These are phyloP conservation scores for Bombycilla garrulus DNA, from an alignment of 2,113 vertebrate species.

Conservation along the genomic window DNA sequence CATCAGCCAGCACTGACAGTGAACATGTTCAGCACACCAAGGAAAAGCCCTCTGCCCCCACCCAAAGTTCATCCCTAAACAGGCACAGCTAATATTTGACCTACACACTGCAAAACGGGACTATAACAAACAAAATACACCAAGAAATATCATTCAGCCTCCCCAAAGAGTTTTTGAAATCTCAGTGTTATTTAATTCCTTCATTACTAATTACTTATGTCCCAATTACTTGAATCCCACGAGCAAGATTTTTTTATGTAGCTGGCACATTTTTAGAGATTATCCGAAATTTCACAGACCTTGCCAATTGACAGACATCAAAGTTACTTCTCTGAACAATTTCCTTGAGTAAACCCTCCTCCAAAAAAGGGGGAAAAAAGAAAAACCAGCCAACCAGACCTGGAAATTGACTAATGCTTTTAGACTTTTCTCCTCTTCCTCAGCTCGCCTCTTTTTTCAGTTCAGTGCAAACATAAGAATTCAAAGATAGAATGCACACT, in stretches of 20 bases:
- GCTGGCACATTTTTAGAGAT: neutral
- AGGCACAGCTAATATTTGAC: neutral
- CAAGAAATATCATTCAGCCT: neutral
- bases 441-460: neutral
- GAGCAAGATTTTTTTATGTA: neutral
- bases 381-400: neutral
- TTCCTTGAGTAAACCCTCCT: neutral
- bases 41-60: neutral
- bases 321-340: neutral
- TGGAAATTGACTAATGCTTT: neutral
- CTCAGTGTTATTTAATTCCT: neutral
- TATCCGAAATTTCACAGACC: neutral
- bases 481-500: neutral
- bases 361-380: no score
- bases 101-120: neutral
- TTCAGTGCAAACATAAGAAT: neutral
- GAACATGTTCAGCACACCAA: neutral
- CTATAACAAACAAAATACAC: neutral
- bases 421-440: neutral
- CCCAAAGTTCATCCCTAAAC: neutral
- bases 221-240: neutral
- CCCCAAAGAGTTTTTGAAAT: neutral
- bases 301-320: neutral
- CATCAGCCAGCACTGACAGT: neutral
- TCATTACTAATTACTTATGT: constrained; percentile 4